phyloP scores from a whole-genome alignment of 2,888 invertebrate genomes.

The Zonitis immaculata region DNA sequence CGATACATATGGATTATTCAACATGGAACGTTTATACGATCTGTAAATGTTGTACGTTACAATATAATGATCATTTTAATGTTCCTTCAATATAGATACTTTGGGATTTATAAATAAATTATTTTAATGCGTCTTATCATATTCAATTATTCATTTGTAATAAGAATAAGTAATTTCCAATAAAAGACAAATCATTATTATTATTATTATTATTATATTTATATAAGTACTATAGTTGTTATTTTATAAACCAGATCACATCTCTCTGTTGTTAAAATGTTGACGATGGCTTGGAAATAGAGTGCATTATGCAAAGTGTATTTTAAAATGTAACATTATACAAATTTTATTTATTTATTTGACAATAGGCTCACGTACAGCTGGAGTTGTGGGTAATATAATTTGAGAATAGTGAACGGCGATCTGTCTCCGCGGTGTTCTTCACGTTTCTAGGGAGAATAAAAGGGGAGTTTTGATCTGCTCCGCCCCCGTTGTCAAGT shows the following conservation, averaged over 20 bases:
- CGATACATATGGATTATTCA: constrained; percentile 33
- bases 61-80: constrained; percentile 35
- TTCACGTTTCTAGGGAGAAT: constrained; percentile 26
- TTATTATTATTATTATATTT: too few relatives aligned
- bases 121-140: constrained; percentile 25
- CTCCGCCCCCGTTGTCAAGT: constrained; percentile 24
- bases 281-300: constrained; percentile 17
- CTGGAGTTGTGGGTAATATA: constrained; percentile 47
- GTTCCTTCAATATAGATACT: constrained; percentile 20
- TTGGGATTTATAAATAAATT: constrained; percentile 30
- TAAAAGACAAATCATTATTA: too few relatives aligned
- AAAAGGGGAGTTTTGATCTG: constrained; percentile 27
- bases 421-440: constrained; percentile 44
- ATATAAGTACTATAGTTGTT: too few relatives aligned
- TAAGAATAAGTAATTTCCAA: too few relatives aligned
- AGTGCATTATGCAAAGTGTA: constrained; percentile 49
- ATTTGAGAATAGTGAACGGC: constrained; percentile 49
- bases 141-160: not conserved
- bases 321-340: constrained; percentile 50
- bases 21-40: constrained; percentile 29
- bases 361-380: constrained; percentile 51
- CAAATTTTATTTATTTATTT: constrained; percentile 52
- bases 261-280: constrained; percentile 33
- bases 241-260: constrained; percentile 41
- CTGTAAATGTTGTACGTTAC: constrained; percentile 37